phyloP scores from a whole-genome alignment of 2,797 vertebrate species.

The Danio choprae region DNA sequence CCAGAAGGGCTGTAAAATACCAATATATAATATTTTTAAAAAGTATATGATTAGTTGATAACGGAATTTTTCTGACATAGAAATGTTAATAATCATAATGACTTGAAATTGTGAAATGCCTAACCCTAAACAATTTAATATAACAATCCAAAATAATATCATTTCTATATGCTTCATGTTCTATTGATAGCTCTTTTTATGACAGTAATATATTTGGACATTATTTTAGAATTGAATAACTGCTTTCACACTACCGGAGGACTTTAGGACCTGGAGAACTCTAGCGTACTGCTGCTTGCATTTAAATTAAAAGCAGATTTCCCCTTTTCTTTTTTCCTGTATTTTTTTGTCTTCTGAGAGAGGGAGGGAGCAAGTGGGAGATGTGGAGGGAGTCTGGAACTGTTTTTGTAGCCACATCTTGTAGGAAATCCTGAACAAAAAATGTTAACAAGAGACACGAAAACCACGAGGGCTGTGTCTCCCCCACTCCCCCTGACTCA shows the following conservation, averaged over 20 bases:
- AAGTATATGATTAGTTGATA: background rate
- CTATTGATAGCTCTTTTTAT: background rate
- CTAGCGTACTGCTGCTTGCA: slow-evolving; percentile 62
- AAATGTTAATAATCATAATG: too few species aligned
- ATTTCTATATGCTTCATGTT: background rate
- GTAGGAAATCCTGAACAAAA: slow-evolving; percentile 83
- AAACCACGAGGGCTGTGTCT: slow-evolving; percentile 71
- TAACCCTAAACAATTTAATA: background rate
- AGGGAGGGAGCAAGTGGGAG: slow-evolving; percentile 57
- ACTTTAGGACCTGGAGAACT: slow-evolving; percentile 79
- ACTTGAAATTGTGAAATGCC: too few species aligned
- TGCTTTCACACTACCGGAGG: slow-evolving; percentile 30
- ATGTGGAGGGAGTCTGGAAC: slow-evolving; percentile 71
- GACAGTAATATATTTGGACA: background rate
- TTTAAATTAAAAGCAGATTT: slow-evolving; percentile 83
- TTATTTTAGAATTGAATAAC: background rate
- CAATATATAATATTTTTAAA: background rate
- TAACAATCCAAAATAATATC: background rate
- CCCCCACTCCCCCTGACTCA: slow-evolving; percentile 57
- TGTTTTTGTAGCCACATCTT: slow-evolving; percentile 73
- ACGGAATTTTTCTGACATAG: too few species aligned
- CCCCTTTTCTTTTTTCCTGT: slow-evolving; percentile 54
- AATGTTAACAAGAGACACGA: slow-evolving; percentile 78
- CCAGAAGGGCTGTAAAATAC: background rate
- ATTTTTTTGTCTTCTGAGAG: slow-evolving; percentile 62